phyloP scores from a whole-genome alignment of 35 echinoderm and acorn worm species.

The Patiria miniata region DNA sequence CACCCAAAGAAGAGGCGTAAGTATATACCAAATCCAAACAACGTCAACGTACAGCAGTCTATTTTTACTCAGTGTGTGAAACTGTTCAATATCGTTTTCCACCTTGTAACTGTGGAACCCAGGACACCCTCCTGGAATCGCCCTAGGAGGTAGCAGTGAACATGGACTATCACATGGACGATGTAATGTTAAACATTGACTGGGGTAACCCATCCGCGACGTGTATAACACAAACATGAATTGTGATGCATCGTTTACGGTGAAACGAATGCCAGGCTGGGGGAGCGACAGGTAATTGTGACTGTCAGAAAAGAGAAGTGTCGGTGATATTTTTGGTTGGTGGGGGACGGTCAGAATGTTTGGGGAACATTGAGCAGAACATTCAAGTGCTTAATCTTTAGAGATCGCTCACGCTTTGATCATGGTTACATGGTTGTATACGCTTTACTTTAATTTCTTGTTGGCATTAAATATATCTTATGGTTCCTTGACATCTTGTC shows the following conservation, averaged over 20 bases:
- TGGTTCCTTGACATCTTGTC: no score
- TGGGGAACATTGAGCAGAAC: no score
- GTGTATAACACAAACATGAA: constrained; percentile 3
- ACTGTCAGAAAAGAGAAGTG: neutral
- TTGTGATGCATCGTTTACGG: neutral
- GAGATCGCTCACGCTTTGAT: no score
- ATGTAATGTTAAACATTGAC: neutral
- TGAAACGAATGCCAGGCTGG: neutral
- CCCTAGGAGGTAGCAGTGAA: neutral
- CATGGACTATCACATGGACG: neutral
- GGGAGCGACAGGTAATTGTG: neutral
- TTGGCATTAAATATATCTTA: no score
- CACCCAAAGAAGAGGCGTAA: no score
- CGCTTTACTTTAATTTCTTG: no score
- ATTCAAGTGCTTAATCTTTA: no score
- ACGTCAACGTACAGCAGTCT: no score
- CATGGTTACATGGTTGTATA: no score
- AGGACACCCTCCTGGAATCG: neutral
- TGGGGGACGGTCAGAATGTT: no score
- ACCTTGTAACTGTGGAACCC: neutral
- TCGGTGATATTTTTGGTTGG: neutral
- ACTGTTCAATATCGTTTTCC: neutral
- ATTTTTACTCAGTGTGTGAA: no score
- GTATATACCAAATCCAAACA: no score
- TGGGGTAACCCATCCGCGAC: neutral